Conservation (phyloP, 2,888 invertebrate species). For the Athalia cordata region DNA sequence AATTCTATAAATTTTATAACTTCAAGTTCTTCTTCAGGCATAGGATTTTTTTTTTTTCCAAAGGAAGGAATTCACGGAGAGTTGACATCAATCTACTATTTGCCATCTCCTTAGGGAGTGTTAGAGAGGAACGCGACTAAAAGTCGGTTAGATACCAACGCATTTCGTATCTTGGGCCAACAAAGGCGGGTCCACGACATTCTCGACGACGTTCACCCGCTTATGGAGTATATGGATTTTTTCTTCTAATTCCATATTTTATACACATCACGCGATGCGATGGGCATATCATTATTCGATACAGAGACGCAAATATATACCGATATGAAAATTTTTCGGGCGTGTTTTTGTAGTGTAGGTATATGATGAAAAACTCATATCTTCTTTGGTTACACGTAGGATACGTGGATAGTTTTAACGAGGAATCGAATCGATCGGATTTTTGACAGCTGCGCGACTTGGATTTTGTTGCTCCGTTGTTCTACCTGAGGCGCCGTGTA, state of each 20-base stretch:
- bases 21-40: no score
- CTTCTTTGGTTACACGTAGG: no score
- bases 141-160: conserved; percentile 34
- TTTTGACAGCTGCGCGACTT: conserved; percentile 14
- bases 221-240: not conserved
- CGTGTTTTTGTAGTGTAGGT: no score
- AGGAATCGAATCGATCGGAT: conserved; percentile 11
- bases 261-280: no score
- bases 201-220: conserved; percentile 1
- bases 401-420: not conserved
- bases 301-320: no score
- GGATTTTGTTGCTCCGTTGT: not conserved
- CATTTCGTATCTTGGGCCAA: conserved; percentile 64
- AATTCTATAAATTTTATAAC: no score
- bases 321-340: no score
- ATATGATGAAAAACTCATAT: no score
- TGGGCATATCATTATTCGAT: no score
- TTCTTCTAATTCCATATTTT: not conserved
- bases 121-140: conserved; percentile 12
- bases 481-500: not conserved
- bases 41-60: not conserved
- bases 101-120: conserved; percentile 36
- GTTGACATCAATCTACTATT: conserved; percentile 31
- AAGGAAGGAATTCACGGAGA: not conserved
- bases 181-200: conserved; percentile 60